These are phyloP conservation scores for Chrysoperla carnea DNA, from an alignment of 1,140 invertebrate species.

Conservation along the genomic window DNA sequence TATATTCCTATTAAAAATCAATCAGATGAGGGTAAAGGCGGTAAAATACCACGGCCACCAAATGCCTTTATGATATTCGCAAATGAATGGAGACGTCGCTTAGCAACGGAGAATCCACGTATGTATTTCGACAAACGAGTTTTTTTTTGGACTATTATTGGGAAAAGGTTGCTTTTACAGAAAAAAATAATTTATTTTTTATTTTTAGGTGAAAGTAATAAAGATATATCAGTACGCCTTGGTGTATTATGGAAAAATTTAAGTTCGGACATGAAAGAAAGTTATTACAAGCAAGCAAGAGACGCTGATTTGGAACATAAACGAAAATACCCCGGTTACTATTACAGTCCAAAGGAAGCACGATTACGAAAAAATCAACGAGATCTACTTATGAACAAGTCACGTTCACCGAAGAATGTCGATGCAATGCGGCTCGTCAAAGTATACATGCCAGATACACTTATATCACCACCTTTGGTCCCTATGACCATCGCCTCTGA, in stretches of 20 bases:
- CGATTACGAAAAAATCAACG: conserved; percentile 20
- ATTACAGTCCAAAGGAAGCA: conserved; percentile 26
- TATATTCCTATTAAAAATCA: not conserved
- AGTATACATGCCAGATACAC: not conserved
- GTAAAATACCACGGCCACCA: conserved; percentile 23
- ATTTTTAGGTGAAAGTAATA: conserved; percentile 24
- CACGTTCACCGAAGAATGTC: conserved; percentile 1
- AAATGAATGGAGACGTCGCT: conserved; percentile 26
- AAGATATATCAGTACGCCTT: conserved; percentile 29
- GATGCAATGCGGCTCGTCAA: conserved; percentile 3
- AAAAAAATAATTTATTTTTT: not conserved
- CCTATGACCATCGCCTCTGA: not conserved
- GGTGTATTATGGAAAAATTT: conserved; percentile 31
- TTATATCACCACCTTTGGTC: not conserved
- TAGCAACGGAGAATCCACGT: conserved; percentile 25
- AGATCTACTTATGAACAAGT: conserved; percentile 3
- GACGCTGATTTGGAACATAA: conserved; percentile 26
- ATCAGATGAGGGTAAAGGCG: not conserved
- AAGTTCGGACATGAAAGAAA: conserved; percentile 20
- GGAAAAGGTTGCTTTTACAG: no score
- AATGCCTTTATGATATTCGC: conserved; percentile 36
- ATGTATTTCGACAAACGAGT: not conserved
- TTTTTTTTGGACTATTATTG: no score
- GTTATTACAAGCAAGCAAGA: conserved; percentile 25
- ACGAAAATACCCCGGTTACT: conserved; percentile 28